Percentiles rank a stretch among this genome's conserved stretches.
phyloP scores from a whole-genome alignment of 53 echinoderm and acorn worm species.

The Paelopatides confundens region DNA sequence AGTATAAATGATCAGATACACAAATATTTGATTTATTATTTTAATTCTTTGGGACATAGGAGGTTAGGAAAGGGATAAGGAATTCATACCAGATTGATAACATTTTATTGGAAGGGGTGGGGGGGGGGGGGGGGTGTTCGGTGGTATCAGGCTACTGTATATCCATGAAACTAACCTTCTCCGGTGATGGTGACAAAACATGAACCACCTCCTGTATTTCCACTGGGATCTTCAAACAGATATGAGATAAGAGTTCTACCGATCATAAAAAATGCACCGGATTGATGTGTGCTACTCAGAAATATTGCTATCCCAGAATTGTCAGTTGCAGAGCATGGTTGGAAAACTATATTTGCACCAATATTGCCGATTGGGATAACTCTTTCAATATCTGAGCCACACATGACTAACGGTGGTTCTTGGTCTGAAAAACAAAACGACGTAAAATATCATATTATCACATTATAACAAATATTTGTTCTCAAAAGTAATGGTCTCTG shows the following conservation, averaged over 20 bases:
- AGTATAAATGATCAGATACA: no score
- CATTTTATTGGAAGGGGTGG: no score
- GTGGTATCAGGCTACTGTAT: no score
- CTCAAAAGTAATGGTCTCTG: no score
- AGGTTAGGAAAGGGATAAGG: no score
- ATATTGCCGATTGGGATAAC: neutral
- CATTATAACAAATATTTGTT: no score
- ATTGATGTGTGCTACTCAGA: neutral
- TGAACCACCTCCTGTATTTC: neutral
- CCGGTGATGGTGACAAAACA: neutral
- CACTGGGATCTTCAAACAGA: neutral
- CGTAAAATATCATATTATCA: no score
- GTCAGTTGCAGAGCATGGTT: slow-evolving; percentile 17
- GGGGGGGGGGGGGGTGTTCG: no score
- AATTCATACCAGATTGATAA: no score
- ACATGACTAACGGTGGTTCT: neutral
- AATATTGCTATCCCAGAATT: slow-evolving; percentile 2
- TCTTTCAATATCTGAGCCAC: neutral
- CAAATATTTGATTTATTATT: no score
- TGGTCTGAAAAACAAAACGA: neutral
- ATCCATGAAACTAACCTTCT: neutral
- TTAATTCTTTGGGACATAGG: no score
- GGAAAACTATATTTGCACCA: neutral
- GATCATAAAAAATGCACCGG: neutral
- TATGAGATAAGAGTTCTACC: neutral